Evolutionary conservation across 2,888 invertebrate genomes (phyloP).

Genomic region (Xestoiulus laeticollis): DNA sequence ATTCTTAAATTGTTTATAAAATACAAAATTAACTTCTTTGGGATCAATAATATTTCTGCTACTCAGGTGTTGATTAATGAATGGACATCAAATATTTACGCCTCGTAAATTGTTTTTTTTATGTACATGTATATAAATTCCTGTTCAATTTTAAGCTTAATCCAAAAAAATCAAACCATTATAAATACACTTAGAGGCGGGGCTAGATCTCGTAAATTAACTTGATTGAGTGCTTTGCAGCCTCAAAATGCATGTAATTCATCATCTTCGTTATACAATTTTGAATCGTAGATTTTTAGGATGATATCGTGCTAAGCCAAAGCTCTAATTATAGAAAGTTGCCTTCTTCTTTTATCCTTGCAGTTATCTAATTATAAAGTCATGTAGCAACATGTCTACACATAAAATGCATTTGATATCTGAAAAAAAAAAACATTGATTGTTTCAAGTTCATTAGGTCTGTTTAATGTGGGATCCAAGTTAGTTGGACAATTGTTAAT

Average conservation of each 20-base stretch:
- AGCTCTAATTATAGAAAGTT: neutral
- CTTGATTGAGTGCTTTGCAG: neutral
- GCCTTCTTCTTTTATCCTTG: neutral
- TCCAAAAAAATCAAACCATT: neutral
- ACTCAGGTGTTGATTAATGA: neutral
- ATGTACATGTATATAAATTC: neutral
- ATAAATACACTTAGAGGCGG: neutral
- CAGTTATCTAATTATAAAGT: slow-evolving; percentile 1
- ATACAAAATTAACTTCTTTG: neutral
- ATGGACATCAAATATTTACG: neutral
- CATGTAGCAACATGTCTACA: neutral
- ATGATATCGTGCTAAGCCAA: neutral
- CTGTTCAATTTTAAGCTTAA: neutral
- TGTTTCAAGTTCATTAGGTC: too few relatives aligned
- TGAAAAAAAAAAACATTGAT: neutral
- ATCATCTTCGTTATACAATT: neutral
- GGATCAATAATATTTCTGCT: neutral
- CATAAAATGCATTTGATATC: neutral
- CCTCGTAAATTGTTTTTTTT: neutral
- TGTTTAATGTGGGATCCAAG: too few relatives aligned
- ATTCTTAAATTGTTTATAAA: neutral
- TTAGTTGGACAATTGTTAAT: too few relatives aligned
- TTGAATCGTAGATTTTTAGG: neutral
- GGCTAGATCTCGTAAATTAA: neutral
- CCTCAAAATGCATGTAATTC: neutral